Conservation (phyloP, 1,140 invertebrate species). For the Zeugodacus cucurbitae region DNA sequence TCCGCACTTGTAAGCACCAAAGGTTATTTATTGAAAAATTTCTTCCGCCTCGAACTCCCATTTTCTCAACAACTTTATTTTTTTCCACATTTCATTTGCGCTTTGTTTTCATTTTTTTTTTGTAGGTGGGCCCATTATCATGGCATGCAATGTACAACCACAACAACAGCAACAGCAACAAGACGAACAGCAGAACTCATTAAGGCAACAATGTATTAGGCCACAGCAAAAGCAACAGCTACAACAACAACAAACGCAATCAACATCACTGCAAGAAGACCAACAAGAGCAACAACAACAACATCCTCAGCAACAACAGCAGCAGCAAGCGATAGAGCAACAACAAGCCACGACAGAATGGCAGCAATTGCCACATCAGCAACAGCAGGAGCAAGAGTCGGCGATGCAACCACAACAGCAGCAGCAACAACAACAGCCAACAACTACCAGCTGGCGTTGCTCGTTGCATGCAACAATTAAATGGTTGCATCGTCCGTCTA, state of each 20-base stretch:
- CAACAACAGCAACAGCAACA: constrained; percentile 52
- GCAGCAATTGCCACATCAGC: constrained; percentile 13
- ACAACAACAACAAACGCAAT: constrained; percentile 36
- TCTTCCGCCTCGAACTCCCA: background rate
- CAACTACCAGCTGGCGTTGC: background rate
- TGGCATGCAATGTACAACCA: constrained; percentile 63
- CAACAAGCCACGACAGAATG: background rate
- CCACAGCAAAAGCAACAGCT: constrained; percentile 43
- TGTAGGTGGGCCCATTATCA: constrained; percentile 63
- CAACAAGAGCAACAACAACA: constrained; percentile 23
- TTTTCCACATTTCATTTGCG: background rate
- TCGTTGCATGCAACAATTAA: constrained; percentile 40
- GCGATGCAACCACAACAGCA: constrained; percentile 37
- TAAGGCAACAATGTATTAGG: constrained; percentile 38
- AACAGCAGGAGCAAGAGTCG: background rate
- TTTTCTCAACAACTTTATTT: background rate
- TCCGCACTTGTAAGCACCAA: too few species aligned
- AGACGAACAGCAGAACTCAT: constrained; percentile 43
- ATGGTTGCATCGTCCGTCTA: constrained; percentile 50
- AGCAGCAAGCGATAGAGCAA: constrained; percentile 11
- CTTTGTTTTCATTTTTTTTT: background rate
- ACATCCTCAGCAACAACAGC: constrained; percentile 35
- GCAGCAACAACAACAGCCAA: constrained; percentile 20
- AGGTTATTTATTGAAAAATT: background rate
- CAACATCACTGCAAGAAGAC: constrained; percentile 10